Evolutionary conservation across 2,113 vertebrate genomes (phyloP).

Genomic region (Psophia crepitans): DNA sequence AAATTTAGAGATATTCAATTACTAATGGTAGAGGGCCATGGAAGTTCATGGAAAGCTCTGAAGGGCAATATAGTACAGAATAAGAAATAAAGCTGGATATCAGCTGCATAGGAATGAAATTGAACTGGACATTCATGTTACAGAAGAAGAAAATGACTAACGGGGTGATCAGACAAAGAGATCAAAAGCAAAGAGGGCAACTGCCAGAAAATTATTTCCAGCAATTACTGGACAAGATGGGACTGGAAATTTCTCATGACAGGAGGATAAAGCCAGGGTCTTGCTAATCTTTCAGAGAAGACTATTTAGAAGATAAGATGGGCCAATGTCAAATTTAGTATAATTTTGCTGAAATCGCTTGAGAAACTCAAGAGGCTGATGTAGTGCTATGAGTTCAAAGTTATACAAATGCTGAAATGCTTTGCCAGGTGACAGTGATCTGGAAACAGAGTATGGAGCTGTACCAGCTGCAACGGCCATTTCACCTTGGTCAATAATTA

Average conservation of each 20-base stretch:
- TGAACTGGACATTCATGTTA: background rate
- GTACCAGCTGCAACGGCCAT: background rate
- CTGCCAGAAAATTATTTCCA: background rate
- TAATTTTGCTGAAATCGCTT: background rate
- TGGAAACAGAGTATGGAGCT: background rate
- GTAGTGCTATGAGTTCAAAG: background rate
- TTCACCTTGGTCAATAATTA: background rate
- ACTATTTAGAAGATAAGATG: background rate
- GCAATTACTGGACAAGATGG: background rate
- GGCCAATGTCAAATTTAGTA: background rate
- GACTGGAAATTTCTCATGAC: background rate
- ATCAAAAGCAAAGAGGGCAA: background rate
- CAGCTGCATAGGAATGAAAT: constrained; percentile 21
- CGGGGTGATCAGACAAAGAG: constrained; percentile 13
- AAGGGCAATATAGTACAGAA: background rate
- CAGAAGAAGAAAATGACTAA: constrained; percentile 7
- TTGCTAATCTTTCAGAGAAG: background rate
- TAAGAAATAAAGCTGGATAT: constrained; percentile 10
- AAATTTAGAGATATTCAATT: constrained; percentile 25
- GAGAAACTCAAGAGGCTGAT: background rate
- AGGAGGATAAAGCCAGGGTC: background rate
- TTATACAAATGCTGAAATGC: background rate
- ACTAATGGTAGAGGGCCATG: background rate
- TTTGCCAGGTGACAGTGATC: background rate
- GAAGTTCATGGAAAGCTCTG: background rate